These are phyloP conservation scores for Oryzias javanicus DNA, from an alignment of 2,113 vertebrate species.

Conservation along the genomic window DNA sequence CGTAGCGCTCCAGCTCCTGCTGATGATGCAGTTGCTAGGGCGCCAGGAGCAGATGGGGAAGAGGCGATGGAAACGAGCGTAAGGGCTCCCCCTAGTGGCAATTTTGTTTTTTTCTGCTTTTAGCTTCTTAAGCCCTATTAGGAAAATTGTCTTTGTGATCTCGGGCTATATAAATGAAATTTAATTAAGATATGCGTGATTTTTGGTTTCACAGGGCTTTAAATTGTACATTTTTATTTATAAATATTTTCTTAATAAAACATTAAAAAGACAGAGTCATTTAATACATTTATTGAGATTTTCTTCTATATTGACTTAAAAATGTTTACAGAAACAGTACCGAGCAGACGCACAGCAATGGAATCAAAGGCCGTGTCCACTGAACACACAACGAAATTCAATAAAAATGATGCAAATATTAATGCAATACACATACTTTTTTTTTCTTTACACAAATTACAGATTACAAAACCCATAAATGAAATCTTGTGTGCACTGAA, in stretches of 20 bases:
- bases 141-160: too few relatives aligned
- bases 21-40: conserved; percentile 80
- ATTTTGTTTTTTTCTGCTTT: too few relatives aligned
- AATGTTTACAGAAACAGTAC: conserved; percentile 74
- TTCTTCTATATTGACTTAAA: conserved; percentile 70
- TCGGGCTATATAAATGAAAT: too few relatives aligned
- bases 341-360: conserved; percentile 71
- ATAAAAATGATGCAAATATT: conserved; percentile 71
- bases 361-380: conserved; percentile 66
- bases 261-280: conserved; percentile 27
- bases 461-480: conserved; percentile 73
- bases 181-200: too few relatives aligned
- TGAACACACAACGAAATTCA: conserved; percentile 69
- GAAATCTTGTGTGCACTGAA: conserved; percentile 62
- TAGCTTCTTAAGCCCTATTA: too few relatives aligned
- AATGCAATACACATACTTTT: conserved; percentile 64
- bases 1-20: conserved; percentile 58
- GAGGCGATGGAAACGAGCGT: conserved; percentile 48
- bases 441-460: conserved; percentile 70
- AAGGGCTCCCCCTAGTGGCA: conserved; percentile 28
- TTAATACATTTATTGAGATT: conserved; percentile 75
- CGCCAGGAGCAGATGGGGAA: conserved; percentile 66
- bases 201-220: not conserved
- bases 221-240: not conserved
- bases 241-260: not conserved